A percentile compares a stretch with the other conserved stretches of the same genome.
These are phyloP conservation scores for Erebia palarica DNA, from an alignment of 2,888 invertebrate species.

Conservation along the genomic window DNA sequence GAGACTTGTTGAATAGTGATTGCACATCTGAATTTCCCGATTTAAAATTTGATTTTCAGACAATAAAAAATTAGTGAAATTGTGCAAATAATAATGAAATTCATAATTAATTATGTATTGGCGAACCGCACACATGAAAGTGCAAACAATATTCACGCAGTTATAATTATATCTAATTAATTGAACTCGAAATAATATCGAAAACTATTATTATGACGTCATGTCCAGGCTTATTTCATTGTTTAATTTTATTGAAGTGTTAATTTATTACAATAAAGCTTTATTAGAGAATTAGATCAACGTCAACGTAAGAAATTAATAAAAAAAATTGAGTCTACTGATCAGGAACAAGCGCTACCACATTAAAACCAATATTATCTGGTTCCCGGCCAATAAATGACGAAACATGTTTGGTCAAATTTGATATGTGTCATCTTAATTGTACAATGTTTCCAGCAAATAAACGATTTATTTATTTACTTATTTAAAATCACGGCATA, in stretches of 20 bases:
- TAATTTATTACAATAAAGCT: background rate
- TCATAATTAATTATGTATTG: constrained; percentile 7
- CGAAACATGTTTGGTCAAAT: no score
- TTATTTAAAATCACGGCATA: constrained; percentile 93
- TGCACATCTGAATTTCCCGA: no score
- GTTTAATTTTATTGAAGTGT: no score
- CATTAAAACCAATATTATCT: constrained; percentile 92
- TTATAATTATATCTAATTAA: constrained; percentile 4
- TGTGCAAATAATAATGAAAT: background rate
- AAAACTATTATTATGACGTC: background rate
- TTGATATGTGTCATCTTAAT: no score
- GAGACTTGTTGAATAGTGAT: no score
- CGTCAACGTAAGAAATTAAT: background rate
- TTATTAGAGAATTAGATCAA: background rate
- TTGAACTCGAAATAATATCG: background rate
- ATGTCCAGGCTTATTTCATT: no score
- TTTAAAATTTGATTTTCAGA: background rate
- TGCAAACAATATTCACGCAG: constrained; percentile 11
- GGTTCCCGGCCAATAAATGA: constrained; percentile 93
- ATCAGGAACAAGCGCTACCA: constrained; percentile 89
- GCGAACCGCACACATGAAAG: background rate
- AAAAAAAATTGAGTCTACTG: constrained; percentile 43
- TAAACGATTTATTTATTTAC: no score
- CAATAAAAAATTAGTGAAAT: background rate
- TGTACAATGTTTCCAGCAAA: no score